phyloP scores from a whole-genome alignment of 2,888 invertebrate genomes.

The Teleogryllus oceanicus region DNA sequence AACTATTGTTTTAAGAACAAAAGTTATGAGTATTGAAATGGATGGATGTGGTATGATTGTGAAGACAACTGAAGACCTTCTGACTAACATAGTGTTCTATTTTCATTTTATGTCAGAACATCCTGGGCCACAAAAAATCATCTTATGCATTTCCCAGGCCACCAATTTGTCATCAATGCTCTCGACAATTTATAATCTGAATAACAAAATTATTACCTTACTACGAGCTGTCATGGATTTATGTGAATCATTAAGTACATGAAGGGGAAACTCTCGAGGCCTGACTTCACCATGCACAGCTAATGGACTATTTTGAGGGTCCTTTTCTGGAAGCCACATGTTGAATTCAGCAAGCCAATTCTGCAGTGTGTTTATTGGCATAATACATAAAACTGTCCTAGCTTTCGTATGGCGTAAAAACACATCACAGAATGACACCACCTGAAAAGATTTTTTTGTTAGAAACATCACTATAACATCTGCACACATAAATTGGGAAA shows the following conservation, averaged over 20 bases:
- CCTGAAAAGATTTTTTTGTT: conserved; percentile 45
- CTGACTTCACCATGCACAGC: conserved; percentile 64
- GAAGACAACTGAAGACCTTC: too few relatives aligned
- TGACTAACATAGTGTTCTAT: too few relatives aligned
- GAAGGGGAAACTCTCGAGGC: conserved; percentile 79
- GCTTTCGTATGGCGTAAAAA: conserved; percentile 87
- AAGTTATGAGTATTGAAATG: too few relatives aligned
- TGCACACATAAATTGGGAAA: too few relatives aligned
- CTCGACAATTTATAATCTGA: too few relatives aligned
- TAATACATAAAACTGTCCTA: conserved; percentile 88
- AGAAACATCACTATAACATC: too few relatives aligned
- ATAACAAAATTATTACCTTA: conserved; percentile 57
- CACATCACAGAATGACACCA: conserved; percentile 94
- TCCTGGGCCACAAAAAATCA: too few relatives aligned
- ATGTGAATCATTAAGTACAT: conserved; percentile 88
- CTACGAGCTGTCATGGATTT: conserved; percentile 86
- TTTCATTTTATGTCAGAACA: too few relatives aligned
- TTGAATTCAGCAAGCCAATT: conserved; percentile 98
- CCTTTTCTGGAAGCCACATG: conserved; percentile 81
- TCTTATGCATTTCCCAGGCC: too few relatives aligned
- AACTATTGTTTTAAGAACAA: too few relatives aligned
- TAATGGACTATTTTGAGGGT: conserved; percentile 46
- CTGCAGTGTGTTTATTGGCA: conserved; percentile 97
- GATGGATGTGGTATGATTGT: too few relatives aligned
- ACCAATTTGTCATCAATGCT: too few relatives aligned